A percentile compares a stretch with the other conserved stretches of the same genome.
These are phyloP conservation scores for Dinothrombium tinctorium DNA, from an alignment of 1,140 invertebrate species.

Conservation along the genomic window DNA sequence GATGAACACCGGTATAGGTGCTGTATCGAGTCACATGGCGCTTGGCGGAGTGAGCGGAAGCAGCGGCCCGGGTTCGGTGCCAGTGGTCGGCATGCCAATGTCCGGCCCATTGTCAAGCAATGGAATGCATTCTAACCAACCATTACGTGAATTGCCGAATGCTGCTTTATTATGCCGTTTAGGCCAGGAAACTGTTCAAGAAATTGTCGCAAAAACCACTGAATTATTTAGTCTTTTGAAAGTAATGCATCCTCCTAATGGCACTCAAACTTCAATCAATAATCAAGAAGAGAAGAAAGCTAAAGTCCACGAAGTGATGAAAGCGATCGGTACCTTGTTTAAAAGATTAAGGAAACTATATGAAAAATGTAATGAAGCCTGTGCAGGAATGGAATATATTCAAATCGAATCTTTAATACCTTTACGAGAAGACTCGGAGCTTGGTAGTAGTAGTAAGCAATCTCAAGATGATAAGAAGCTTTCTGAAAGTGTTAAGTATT, in stretches of 20 bases:
- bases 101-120: no score
- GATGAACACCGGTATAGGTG: no score
- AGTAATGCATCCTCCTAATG: conserved; percentile 43
- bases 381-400: conserved; percentile 52
- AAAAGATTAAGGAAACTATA: conserved; percentile 61
- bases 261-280: conserved; percentile 30
- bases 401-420: conserved; percentile 72
- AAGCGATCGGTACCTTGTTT: conserved; percentile 47
- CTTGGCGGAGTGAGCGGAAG: no score
- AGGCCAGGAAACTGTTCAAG: conserved; percentile 79
- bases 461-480: no score
- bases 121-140: no score
- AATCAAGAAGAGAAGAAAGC: conserved; percentile 41
- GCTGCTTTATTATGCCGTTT: conserved; percentile 49
- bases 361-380: conserved; percentile 66
- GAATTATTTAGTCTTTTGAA: conserved; percentile 66
- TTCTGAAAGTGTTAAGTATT: no score
- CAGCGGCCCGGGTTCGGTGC: no score
- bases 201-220: conserved; percentile 62
- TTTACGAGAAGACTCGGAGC: conserved; percentile 47
- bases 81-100: no score
- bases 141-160: no score
- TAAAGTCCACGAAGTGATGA: conserved; percentile 51
- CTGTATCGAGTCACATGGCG: no score
- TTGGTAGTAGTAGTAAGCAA: conserved; percentile 32